phyloP scores from a whole-genome alignment of 2,888 invertebrate genomes.

The Suillia variegata region DNA sequence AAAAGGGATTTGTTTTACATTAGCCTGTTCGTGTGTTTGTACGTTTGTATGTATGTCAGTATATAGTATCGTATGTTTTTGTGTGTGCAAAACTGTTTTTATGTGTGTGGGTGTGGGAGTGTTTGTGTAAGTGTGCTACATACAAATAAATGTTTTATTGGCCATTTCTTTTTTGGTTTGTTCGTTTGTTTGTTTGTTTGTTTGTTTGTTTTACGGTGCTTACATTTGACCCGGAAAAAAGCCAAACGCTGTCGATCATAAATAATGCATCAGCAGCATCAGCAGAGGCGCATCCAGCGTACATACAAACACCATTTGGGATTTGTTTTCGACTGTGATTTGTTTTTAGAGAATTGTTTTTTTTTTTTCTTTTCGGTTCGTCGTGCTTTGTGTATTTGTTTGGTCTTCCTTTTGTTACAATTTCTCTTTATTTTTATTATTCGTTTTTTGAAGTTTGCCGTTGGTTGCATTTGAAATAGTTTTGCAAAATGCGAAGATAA shows the following conservation, averaged over 20 bases:
- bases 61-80: too few relatives aligned
- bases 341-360: neutral
- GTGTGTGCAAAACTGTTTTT: too few relatives aligned
- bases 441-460: neutral
- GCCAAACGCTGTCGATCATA: neutral
- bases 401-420: neutral
- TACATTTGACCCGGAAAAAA: neutral
- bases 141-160: neutral
- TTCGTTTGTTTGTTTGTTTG: too few relatives aligned
- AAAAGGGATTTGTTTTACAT: conserved; percentile 3
- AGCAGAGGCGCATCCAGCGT: too few relatives aligned
- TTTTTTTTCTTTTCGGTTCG: neutral
- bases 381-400: too few relatives aligned
- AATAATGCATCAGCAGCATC: neutral
- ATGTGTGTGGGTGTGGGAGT: too few relatives aligned
- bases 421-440: neutral
- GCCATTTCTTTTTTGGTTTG: too few relatives aligned
- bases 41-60: neutral
- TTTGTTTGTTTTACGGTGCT: too few relatives aligned
- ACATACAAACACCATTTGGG: too few relatives aligned
- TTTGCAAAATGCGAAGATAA: neutral
- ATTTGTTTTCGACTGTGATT: neutral
- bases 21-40: neutral
- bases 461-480: neutral
- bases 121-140: too few relatives aligned